Base-by-base conservation (phyloP, 1,140 invertebrate genomes). In the Teleogryllus occipitalis region DNA sequence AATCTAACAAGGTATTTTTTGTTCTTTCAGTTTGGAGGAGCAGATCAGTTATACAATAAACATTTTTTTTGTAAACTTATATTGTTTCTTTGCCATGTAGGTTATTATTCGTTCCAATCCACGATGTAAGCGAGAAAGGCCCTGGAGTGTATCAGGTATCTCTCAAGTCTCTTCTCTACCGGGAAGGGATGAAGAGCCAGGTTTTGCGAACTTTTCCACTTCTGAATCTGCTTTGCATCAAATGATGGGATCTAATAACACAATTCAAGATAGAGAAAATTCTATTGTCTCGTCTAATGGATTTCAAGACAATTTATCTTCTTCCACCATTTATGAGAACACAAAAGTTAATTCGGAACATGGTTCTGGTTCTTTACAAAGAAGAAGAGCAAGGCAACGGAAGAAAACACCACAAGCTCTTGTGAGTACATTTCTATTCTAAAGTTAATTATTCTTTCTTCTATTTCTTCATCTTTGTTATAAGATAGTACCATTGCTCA, bases 161-260 rank as follows among this genome's bases (percentile, higher is more conserved):
- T 92, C 93, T 39, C 93, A 94, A 84, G 86, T 94, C 81, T 87
- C 86, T 78, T 86, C 87, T 47, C 84, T 84, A 6, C 83, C 84
- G 22, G 83, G 86, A 82, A 18, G 80, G 82, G n/a, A 80, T 82
- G 47, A 80, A 80, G 49, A 79, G 79, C 78, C 89, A 82, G 47
- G 85, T 15, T 84, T 88, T 82, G 87, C 90, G 79, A 87, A 91
- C 82, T 87, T 92, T 82, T 96, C 94, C 0, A 95, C 95, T 82
- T 96, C 95, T 0, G 95, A 97, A 87, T 95, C 94, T 0, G 95
- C 95, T 15, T 86, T 97, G 15, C 91, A 96, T 85, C 91, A 92
- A 21, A 86, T 95, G 14, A 83, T 87, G 47, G 79, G 85, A 46
- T 86, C 86, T 6, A 85, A 86, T 15, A 81, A 87, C 47, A 82